phyloP scores from a whole-genome alignment of 2,888 invertebrate species.

The Elegia similella region DNA sequence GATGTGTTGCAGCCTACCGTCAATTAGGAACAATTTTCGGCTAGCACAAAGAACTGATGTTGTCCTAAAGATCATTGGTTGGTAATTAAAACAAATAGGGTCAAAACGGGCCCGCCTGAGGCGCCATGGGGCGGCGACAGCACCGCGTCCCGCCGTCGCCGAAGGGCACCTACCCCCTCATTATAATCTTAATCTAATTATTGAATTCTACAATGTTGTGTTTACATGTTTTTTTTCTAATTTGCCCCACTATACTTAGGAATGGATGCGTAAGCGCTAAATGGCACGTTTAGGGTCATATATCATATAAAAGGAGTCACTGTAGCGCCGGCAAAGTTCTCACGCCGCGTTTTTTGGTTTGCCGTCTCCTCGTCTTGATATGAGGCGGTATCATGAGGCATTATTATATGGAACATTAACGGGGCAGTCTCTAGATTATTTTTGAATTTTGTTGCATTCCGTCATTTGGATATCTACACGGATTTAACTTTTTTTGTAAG shows the following conservation, averaged over 20 bases:
- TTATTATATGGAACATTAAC: constrained; percentile 62
- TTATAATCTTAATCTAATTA: constrained; percentile 81
- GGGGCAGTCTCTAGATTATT: constrained; percentile 71
- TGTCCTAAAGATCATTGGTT: constrained; percentile 72
- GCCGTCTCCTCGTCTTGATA: constrained; percentile 43
- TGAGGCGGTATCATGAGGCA: constrained; percentile 46
- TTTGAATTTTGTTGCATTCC: constrained; percentile 60
- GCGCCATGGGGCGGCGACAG: constrained; percentile 72
- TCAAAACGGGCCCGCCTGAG: constrained; percentile 72
- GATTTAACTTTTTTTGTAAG: background rate
- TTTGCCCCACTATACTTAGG: constrained; percentile 78
- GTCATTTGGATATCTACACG: constrained; percentile 21
- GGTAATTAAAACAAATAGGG: constrained; percentile 82
- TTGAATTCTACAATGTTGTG: constrained; percentile 81
- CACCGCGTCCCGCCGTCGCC: constrained; percentile 72
- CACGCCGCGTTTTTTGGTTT: constrained; percentile 59
- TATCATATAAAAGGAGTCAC: constrained; percentile 75
- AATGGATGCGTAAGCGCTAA: constrained; percentile 78
- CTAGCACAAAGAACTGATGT: constrained; percentile 66
- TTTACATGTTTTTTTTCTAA: constrained; percentile 80
- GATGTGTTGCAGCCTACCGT: constrained; percentile 57
- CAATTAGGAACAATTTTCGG: constrained; percentile 73
- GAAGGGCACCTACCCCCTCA: constrained; percentile 64
- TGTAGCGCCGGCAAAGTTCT: constrained; percentile 64
- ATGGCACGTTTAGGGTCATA: constrained; percentile 79